Evolutionary conservation across 2,888 invertebrate species (phyloP).

Genomic region (Polydrusus pterygomalis): DNA sequence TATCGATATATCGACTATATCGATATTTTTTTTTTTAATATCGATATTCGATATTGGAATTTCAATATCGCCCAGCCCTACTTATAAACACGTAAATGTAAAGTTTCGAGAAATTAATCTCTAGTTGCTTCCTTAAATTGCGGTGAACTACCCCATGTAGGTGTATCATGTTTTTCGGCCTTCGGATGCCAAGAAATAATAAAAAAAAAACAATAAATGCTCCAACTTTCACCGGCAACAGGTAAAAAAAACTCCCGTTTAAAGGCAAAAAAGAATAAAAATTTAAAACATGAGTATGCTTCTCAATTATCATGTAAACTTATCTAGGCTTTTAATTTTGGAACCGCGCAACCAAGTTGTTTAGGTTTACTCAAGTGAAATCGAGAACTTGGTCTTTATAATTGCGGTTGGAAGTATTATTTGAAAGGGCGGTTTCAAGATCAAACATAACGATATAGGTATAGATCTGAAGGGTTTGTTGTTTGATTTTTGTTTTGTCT

Average conservation of each 20-base stretch:
- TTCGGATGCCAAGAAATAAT: neutral
- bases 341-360: slow-evolving; percentile 44
- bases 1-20: no score
- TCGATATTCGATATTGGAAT: no score
- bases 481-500: slow-evolving; percentile 37
- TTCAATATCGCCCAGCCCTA: no score
- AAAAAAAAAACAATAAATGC: neutral
- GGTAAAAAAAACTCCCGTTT: slow-evolving; percentile 21
- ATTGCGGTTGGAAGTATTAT: slow-evolving; percentile 52
- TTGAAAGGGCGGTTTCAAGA: slow-evolving; percentile 48
- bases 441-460: slow-evolving; percentile 52
- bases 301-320: slow-evolving; percentile 54
- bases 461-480: slow-evolving; percentile 38
- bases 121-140: no score
- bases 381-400: slow-evolving; percentile 53
- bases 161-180: no score
- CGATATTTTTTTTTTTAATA: no score
- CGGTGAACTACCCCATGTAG: no score
- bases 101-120: no score
- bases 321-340: slow-evolving; percentile 53
- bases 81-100: no score
- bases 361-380: slow-evolving; percentile 53
- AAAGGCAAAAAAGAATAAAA: slow-evolving; percentile 26
- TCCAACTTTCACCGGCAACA: slow-evolving; percentile 30
- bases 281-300: slow-evolving; percentile 32